Evolutionary conservation across 1,140 invertebrate species (phyloP), one percentile per base, ranked within the genome.

Genomic region (Pollicipes pollicipes): DNA sequence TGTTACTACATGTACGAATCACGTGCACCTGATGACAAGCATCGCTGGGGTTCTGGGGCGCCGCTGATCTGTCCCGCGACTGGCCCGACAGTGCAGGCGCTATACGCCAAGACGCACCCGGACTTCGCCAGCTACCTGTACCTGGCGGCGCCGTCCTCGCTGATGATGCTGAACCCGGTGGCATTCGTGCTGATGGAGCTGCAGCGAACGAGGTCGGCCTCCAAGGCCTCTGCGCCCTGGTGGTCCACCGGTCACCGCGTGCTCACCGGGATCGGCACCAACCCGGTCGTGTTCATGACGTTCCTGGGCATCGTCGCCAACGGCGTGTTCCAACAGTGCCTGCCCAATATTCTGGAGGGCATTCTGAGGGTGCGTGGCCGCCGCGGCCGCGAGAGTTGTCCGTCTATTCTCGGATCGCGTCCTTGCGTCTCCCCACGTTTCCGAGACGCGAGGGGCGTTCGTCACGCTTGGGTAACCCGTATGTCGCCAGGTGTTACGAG

Each of bases 241-340:
- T 21, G 13, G 13, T 10, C 13, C 13, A 58, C 45, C 45, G 45
- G 45, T 21, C 45, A 58, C 2, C 71, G 70, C 31, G 75, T 78
- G 8, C 72, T 81, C 1, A 88, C 87, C 79, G 88, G 88, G 21
- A 87, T 96, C 68, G 83, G 89, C 68, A 83, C 87, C 1, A 97
- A 97, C 83, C 95, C 95, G 0, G 85, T 97, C 69, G 84, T 97
- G 24, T 83, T 94, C 24, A 96, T 97, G 93, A 97, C 95, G 1
- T 79, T 91, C n/a, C 78, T 95, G 27, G 95, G 94, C 1, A 88
- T 97, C 17, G 78, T 88, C 69, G 91, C 90, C n/a, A 97, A 97
- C 80, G 83, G 93, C 70, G 78, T 87, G 21, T 95, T 94, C 78
- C 84, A 85, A 66, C 87, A 92, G 75, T 81, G 86, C 21, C 76